These are phyloP conservation scores for Cataglyphis cursor DNA, from an alignment of 2,888 invertebrate species.

Conservation along the genomic window DNA sequence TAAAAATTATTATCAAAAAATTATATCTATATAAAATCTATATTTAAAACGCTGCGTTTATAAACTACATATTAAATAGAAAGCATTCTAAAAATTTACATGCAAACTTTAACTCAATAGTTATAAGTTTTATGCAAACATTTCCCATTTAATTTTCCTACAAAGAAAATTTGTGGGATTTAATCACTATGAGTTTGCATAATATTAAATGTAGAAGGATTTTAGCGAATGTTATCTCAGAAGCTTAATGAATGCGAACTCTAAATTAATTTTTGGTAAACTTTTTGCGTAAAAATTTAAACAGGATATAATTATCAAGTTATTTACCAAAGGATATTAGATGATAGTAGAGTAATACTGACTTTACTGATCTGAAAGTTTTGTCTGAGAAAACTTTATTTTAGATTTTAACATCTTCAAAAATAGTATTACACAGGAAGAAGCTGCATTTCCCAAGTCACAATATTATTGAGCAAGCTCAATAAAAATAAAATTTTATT, in stretches of 20 bases:
- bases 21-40: background rate
- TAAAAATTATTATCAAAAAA: background rate
- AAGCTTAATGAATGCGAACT: conserved; percentile 30
- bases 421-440: conserved; percentile 15
- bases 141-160: background rate
- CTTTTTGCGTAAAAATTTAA: conserved; percentile 30
- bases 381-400: background rate
- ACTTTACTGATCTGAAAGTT: background rate
- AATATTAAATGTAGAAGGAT: conserved; percentile 33
- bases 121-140: background rate
- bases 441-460: background rate
- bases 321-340: conserved; percentile 36
- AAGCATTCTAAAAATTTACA: background rate
- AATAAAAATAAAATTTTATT: conserved; percentile 7
- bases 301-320: conserved; percentile 13
- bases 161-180: background rate
- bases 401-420: background rate
- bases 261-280: conserved; percentile 39
- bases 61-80: conserved; percentile 2
- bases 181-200: conserved; percentile 25
- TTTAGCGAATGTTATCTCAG: conserved; percentile 35
- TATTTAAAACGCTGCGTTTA: background rate
- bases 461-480: background rate
- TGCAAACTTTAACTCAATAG: background rate
- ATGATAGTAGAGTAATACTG: conserved; percentile 13